Evolutionary conservation across 2,888 invertebrate species (phyloP), one percentile per base, ranked within the genome.

Genomic region (Drosophila antonietae): DNA sequence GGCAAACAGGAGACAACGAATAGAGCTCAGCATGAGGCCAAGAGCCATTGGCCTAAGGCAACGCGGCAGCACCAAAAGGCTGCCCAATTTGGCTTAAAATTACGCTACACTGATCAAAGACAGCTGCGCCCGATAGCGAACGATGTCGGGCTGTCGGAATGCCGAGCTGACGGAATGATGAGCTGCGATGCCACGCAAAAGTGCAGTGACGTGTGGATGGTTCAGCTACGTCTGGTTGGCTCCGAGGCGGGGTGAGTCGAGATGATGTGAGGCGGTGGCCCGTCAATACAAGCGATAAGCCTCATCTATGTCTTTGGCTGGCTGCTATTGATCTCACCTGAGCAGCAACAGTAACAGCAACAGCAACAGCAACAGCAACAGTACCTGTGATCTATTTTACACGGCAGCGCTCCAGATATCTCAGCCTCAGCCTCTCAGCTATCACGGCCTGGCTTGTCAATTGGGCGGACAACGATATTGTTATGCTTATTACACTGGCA

Each of bases 391-490:
- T 85, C 82, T 81, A 84, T 80, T 89, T 89, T 88, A 87, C 79
- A 76, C 79, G 78, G 81, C 87, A 64, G 20, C 88, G 86, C 88
- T 82, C 77, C 74, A 88, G 83, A 83, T 85, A 80, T 51, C 66
- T 47, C 58, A 47, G 58, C 35, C 57, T 15, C 43, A 47, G 58
- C 35, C 57, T 15, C 43, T 43, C 44, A 41, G 18, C 41, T 28
- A 31, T 33, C 52, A 15, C n/a, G 59, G 71, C 43, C 68, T 71
- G 76, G 67, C 81, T 79, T 88, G 83, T 88, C 82, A 89, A 89
- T 90, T 86, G 91, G 91, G 91, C 86, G 91, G 91, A 88, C 91
- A 89, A 87, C 90, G 79, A 81, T 88, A 87, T 90, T 90, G 90
- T 90, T 91, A 91, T 90, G 90, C 90, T 90, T 88, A 91, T 91